phyloP scores from a whole-genome alignment of 2,888 invertebrate species.

The Eledona agricola region DNA sequence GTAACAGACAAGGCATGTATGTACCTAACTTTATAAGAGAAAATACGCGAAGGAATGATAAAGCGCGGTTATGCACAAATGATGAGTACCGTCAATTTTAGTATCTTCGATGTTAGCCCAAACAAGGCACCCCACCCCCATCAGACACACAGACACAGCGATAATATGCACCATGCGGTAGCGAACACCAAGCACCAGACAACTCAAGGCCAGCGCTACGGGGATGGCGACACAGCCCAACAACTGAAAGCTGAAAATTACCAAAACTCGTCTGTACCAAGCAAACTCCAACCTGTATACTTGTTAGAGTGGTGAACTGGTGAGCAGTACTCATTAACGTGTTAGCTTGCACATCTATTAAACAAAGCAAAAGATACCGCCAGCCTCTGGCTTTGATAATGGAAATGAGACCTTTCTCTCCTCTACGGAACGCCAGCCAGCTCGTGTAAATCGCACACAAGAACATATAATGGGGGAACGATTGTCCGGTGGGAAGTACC shows the following conservation, averaged over 20 bases:
- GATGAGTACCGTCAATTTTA: slow-evolving; percentile 67
- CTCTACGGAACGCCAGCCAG: slow-evolving; percentile 75
- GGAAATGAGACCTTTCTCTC: slow-evolving; percentile 68
- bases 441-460: slow-evolving; percentile 81
- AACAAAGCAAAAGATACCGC: slow-evolving; percentile 79
- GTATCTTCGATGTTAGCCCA: slow-evolving; percentile 83
- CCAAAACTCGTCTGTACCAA: slow-evolving; percentile 20
- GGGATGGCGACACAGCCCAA: slow-evolving; percentile 88
- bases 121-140: slow-evolving; percentile 84
- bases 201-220: slow-evolving; percentile 79
- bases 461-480: slow-evolving; percentile 80
- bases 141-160: slow-evolving; percentile 80
- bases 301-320: slow-evolving; percentile 75
- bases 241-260: slow-evolving; percentile 69
- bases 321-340: slow-evolving; percentile 85
- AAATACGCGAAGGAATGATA: neutral
- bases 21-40: neutral
- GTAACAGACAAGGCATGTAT: slow-evolving; percentile 52
- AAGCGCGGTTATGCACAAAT: slow-evolving; percentile 3
- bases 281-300: slow-evolving; percentile 69
- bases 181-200: slow-evolving; percentile 78
- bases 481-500: slow-evolving; percentile 81
- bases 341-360: slow-evolving; percentile 87
- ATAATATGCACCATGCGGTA: slow-evolving; percentile 79
- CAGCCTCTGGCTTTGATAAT: slow-evolving; percentile 76